Base-by-base conservation (phyloP, 2,113 vertebrate species). In the Siniperca knerii region DNA sequence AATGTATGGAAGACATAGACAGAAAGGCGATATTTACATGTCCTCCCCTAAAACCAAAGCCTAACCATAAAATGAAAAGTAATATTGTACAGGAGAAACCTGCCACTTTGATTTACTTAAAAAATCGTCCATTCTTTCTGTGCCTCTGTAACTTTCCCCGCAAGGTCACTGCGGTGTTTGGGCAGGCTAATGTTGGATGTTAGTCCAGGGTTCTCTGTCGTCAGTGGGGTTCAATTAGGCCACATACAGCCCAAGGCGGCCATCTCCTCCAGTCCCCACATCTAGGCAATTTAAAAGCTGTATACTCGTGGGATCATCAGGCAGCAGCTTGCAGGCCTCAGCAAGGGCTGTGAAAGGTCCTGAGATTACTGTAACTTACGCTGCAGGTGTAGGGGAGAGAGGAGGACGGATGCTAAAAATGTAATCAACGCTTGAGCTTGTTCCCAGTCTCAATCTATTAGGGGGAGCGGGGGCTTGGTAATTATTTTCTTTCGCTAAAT, bases 261-360 rank as follows among this genome's bases (percentile, higher is more conserved):
- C 52, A 12, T 87, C 77, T 85, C 75, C 76, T 71, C 72, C 23
- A 50, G 64, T 48, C 44, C 60, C 77, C 55, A 79, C 68, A 78
- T 82, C 70, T 77, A 88, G 88, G 87, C 92, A 90, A 91, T 94
- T 91, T 94, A 89, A 89, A 89, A 78, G 60, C 74, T 79, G 81
- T 81, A 71, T 75, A 72, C 93, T 86, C 89, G 23, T 58, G 91
- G 89, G 91, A 87, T 87, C 81, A 62, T 64, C 78, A 37, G 89
- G 87, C 87, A 83, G 83, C 89, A 87, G 89, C 86, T 87, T 88
- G 92, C 89, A 75, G 76, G 83, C 82, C 85, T 88, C 84, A 89
- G 74, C 90, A 82, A 89, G 69, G 73, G 57, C 87, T 60, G 35
- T 75, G 81, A 88, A 89, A 86, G 58, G 77, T 83, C 86, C 70